Conservation (phyloP, 2,113 vertebrate genomes). For the Hoplias malabaricus region DNA sequence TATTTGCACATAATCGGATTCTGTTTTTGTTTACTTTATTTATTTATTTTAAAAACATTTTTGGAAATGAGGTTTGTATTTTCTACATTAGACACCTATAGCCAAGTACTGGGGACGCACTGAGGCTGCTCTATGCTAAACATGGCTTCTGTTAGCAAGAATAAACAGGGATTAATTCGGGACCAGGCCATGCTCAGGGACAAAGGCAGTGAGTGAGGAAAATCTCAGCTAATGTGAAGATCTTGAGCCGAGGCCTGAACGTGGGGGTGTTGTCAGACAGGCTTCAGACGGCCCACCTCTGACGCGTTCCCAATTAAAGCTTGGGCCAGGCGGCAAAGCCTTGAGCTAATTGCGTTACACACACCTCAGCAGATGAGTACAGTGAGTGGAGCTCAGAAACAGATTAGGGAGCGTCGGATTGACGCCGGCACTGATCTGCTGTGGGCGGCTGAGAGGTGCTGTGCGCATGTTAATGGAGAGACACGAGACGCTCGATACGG, state of each 20-base stretch:
- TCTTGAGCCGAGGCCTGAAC: slow-evolving; percentile 62
- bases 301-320: slow-evolving; percentile 65
- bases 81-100: no score
- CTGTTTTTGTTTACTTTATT: no score
- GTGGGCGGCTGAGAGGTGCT: slow-evolving; percentile 33
- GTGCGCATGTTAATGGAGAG: slow-evolving; percentile 22
- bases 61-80: no score
- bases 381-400: slow-evolving; percentile 23
- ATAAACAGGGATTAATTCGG: not conserved
- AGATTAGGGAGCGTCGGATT: slow-evolving; percentile 52
- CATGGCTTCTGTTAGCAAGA: not conserved
- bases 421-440: slow-evolving; percentile 36
- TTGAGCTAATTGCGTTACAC: slow-evolving; percentile 62
- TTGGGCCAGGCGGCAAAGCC: slow-evolving; percentile 42
- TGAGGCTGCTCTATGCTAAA: no score
- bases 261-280: slow-evolving; percentile 60
- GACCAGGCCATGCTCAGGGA: not conserved
- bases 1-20: no score
- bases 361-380: slow-evolving; percentile 33
- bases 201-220: slow-evolving; percentile 24
- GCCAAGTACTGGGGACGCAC: no score
- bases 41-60: no score
- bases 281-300: slow-evolving; percentile 47
- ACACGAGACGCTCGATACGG: slow-evolving; percentile 8
- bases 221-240: slow-evolving; percentile 58